Evolutionary conservation across 2,888 invertebrate species (phyloP).

Genomic region (Euzetes globulus): DNA sequence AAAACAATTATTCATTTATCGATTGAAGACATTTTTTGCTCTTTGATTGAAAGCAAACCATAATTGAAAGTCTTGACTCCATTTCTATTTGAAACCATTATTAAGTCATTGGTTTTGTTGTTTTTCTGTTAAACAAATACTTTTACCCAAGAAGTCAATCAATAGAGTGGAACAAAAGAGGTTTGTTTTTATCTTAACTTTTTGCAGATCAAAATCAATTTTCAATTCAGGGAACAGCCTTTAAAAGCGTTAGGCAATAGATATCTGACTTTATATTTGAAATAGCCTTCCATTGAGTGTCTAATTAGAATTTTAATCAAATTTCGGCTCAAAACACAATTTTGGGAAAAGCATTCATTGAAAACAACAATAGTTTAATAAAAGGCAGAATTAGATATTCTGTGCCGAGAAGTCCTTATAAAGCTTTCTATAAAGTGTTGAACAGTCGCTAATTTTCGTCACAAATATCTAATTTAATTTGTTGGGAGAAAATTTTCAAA

Average conservation of each 20-base stretch:
- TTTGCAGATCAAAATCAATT: not conserved
- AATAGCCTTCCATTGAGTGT: not conserved
- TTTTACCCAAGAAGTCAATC: not conserved
- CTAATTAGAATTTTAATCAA: not conserved
- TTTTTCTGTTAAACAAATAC: not conserved
- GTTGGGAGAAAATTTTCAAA: too few species aligned
- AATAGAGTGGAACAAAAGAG: not conserved
- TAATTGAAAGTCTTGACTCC: not conserved
- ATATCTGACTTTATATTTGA: too few species aligned
- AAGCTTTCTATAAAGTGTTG: not conserved
- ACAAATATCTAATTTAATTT: not conserved
- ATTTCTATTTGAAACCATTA: not conserved
- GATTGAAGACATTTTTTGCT: not conserved
- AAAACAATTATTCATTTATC: constrained; percentile 15
- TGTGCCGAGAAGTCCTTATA: too few species aligned
- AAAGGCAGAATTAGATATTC: too few species aligned
- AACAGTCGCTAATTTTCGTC: not conserved
- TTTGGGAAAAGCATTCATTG: too few species aligned
- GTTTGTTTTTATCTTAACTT: not conserved
- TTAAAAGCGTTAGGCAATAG: not conserved
- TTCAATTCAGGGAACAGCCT: not conserved
- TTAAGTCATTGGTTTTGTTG: not conserved
- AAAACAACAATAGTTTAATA: too few species aligned
- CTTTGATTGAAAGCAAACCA: not conserved
- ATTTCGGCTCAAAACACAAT: too few species aligned